Base-by-base conservation (phyloP, 1,140 invertebrate species). In the Holotrichia oblita region DNA sequence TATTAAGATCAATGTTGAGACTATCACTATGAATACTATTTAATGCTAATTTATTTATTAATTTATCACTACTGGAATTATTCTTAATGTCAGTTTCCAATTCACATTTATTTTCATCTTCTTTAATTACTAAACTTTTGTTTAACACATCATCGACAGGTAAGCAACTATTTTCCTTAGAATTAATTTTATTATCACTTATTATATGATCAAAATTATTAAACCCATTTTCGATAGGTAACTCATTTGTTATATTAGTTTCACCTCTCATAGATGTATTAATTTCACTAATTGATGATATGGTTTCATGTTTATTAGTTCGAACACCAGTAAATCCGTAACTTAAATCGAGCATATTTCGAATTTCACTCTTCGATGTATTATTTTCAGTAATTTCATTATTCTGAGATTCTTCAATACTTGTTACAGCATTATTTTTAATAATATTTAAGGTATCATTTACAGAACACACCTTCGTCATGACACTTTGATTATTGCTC, bases 311-410 rank as follows among this genome's bases (percentile, higher is more conserved):
- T 69, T 9, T 10, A 12, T 69, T 27, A 69, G 61, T 69, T 34
- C 61, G 61, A 69, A 69, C 61, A 69, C 61, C 61, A 69, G 61
- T 69, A 69, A 69, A 69, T 12, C 61, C 61, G 14, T 69, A 69
- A 27, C 61, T 69, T 69, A 69, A 69, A 69, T 69, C 61, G 6
- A 69, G 22, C 22, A 69, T 34, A 7, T 69, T 17, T 69, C 24
- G 61, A 69, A 22, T 14, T 69, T 24, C 61, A 69, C 61, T 69
- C 14, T 27, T 27, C 27, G 61, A 69, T 69, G 1, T 7, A 22
- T n/a, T 44, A 74, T 9, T 41, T 44, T 74, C 73, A 74, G 17
- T 74, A 74, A 10, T 22, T 74, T 41, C 10, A 42, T 34, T 72
- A 72, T 24, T 74, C 20, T 41, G 73, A 74, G 34, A 74, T 74